Evolutionary conservation across 2,888 invertebrate genomes (phyloP).

Genomic region (Rotaria socialis): DNA sequence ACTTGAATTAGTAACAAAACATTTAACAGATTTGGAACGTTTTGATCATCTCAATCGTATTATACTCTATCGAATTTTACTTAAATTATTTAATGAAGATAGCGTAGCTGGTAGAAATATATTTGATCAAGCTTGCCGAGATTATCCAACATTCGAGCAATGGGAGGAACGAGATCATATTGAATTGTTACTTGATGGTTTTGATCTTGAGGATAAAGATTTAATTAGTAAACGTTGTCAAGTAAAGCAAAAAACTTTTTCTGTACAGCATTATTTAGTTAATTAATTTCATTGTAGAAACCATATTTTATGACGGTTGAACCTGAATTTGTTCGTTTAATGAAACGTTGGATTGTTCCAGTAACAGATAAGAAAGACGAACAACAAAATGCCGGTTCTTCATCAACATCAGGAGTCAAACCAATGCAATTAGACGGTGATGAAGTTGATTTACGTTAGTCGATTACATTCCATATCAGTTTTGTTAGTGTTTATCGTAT

Average conservation of each 20-base stretch:
- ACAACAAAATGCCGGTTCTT: background rate
- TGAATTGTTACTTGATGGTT: background rate
- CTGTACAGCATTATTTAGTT: no score
- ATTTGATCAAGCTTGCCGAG: conserved; percentile 12
- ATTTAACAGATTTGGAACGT: background rate
- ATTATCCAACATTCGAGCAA: conserved; percentile 23
- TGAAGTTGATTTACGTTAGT: conserved; percentile 20
- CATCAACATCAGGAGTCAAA: background rate
- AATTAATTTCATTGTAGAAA: background rate
- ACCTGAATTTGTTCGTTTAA: conserved; percentile 25
- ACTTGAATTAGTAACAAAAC: background rate
- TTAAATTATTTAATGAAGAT: conserved; percentile 32
- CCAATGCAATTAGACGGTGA: conserved; percentile 26
- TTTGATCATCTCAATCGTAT: conserved; percentile 26
- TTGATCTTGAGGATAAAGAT: conserved; percentile 16
- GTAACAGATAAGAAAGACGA: background rate
- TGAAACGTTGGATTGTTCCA: conserved; percentile 9
- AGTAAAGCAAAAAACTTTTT: background rate
- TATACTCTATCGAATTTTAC: background rate
- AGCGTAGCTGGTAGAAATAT: conserved; percentile 6
- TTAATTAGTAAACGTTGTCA: conserved; percentile 30
- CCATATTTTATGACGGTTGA: conserved; percentile 22
- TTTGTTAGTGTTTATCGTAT: background rate
- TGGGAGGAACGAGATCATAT: conserved; percentile 25
- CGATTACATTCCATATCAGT: background rate